Conservation (phyloP, 2,113 vertebrate species). For the Psettodes erumei region DNA sequence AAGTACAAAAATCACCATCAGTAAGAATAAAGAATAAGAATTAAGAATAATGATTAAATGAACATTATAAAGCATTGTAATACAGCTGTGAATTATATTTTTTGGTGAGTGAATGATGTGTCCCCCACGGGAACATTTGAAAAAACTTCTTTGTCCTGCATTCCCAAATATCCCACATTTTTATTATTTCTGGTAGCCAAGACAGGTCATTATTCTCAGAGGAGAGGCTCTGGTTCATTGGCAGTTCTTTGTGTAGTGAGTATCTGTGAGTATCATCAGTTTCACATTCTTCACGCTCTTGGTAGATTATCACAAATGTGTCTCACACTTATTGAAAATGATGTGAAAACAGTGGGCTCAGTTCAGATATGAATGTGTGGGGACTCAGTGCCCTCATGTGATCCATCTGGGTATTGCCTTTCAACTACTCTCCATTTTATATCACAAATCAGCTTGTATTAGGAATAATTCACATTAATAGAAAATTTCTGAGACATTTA, state of each 20-base stretch:
- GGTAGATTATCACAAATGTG: not conserved
- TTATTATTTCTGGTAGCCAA: too few relatives aligned
- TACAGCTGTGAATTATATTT: too few relatives aligned
- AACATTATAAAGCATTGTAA: too few relatives aligned
- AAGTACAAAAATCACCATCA: not conserved
- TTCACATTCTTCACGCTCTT: constrained; percentile 3
- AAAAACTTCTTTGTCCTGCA: not conserved
- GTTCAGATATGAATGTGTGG: not conserved
- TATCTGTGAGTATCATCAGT: not conserved
- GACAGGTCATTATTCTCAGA: not conserved
- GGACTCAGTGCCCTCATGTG: constrained; percentile 44
- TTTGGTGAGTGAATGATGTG: too few relatives aligned
- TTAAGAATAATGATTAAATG: too few relatives aligned
- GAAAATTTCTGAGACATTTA: not conserved
- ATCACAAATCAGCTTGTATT: too few relatives aligned
- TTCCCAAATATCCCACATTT: not conserved
- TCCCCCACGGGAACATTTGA: too few relatives aligned
- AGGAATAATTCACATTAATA: not conserved
- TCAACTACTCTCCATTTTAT: too few relatives aligned
- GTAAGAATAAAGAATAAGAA: not conserved
- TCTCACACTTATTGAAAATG: not conserved
- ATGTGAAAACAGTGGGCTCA: not conserved
- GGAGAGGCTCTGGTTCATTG: not conserved
- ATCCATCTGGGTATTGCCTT: constrained; percentile 1
- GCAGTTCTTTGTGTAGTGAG: not conserved